These are phyloP conservation scores for Mola mola DNA, from an alignment of 2,113 vertebrate species.

Conservation along the genomic window DNA sequence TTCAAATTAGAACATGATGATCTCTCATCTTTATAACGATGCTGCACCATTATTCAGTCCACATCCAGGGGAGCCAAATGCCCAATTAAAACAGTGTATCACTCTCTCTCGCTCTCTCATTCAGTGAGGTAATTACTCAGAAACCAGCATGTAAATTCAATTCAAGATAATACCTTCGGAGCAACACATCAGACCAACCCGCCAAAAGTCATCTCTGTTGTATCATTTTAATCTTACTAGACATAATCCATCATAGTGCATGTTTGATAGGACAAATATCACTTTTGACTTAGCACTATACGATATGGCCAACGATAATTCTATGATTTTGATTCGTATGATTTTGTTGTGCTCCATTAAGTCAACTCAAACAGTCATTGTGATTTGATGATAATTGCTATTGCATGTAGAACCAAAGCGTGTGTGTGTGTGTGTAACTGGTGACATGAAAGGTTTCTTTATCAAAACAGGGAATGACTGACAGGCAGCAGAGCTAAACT, in stretches of 20 bases:
- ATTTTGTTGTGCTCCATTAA: constrained; percentile 50
- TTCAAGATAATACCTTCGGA: constrained; percentile 68
- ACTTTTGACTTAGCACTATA: constrained; percentile 29
- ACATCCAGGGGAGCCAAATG: constrained; percentile 82
- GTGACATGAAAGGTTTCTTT: constrained; percentile 46
- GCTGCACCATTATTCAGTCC: constrained; percentile 74
- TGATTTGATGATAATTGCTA: no score
- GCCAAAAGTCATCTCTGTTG: constrained; percentile 57
- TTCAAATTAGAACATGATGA: constrained; percentile 77
- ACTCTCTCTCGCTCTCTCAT: constrained; percentile 20
- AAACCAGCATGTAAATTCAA: constrained; percentile 74
- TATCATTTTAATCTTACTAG: constrained; percentile 44
- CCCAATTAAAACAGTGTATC: constrained; percentile 79
- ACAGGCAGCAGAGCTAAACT: constrained; percentile 74
- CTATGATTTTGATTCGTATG: no score
- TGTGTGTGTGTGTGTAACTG: neutral
- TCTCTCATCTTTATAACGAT: constrained; percentile 80
- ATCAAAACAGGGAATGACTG: constrained; percentile 64
- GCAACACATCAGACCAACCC: constrained; percentile 61
- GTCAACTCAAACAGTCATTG: constrained; percentile 32
- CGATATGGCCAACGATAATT: neutral
- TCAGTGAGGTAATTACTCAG: constrained; percentile 75
- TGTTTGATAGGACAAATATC: constrained; percentile 36
- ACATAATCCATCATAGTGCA: constrained; percentile 37
- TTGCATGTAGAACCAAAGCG: no score